These are phyloP conservation scores for Trachops cirrhosus DNA, from an alignment of 2,797 vertebrate species.

Conservation along the genomic window DNA sequence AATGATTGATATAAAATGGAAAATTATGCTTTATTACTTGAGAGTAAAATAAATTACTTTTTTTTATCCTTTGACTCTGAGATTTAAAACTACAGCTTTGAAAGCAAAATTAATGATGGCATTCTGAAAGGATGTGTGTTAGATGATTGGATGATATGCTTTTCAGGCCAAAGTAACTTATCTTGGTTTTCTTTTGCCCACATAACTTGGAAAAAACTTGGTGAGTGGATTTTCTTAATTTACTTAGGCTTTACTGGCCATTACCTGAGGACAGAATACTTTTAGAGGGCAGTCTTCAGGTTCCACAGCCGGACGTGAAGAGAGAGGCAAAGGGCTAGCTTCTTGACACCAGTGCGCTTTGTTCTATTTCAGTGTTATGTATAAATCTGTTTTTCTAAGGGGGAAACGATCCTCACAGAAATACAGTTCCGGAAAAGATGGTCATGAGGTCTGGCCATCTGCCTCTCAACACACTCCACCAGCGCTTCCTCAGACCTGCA, in stretches of 20 bases:
- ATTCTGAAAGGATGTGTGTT: background rate
- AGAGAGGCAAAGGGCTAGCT: background rate
- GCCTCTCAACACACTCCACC: background rate
- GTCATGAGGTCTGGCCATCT: conserved; percentile 14
- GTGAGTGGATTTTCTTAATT: background rate
- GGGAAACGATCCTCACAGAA: background rate
- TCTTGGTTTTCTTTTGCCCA: conserved; percentile 19
- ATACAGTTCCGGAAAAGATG: conserved; percentile 5
- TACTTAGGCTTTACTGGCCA: background rate
- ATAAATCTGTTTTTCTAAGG: conserved; percentile 15
- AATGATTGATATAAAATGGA: conserved; percentile 40
- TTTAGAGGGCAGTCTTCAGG: background rate
- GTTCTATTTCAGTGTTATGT: background rate
- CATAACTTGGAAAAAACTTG: background rate
- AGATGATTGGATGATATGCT: background rate
- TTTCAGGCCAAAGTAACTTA: conserved; percentile 20
- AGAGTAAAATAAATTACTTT: conserved; percentile 48
- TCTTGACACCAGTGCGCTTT: background rate
- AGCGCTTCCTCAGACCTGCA: background rate
- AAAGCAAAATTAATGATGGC: background rate
- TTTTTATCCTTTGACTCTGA: conserved; percentile 39
- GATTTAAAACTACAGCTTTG: conserved; percentile 36
- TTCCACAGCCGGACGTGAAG: background rate
- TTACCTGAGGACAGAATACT: background rate
- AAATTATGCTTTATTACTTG: conserved; percentile 42